phyloP scores from a whole-genome alignment of 2,113 vertebrate genomes.

The Nestor notabilis region DNA sequence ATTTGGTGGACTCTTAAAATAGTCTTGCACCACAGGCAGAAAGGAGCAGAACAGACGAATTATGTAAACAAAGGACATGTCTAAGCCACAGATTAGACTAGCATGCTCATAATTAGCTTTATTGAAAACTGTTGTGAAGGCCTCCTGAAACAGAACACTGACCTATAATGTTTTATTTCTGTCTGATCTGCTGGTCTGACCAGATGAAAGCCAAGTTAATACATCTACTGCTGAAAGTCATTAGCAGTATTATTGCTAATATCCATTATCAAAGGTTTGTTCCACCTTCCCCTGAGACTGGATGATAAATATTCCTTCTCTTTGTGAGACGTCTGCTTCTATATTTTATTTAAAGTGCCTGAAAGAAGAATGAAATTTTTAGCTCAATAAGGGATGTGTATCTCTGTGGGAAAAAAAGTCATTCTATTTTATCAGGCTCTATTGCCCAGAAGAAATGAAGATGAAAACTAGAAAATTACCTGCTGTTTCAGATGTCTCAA shows the following conservation, averaged over 20 bases:
- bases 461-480: not conserved
- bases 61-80: not conserved
- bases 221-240: not conserved
- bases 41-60: fast-evolving
- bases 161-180: not conserved
- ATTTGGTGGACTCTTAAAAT: not conserved
- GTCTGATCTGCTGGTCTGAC: not conserved
- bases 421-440: not conserved
- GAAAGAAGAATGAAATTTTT: not conserved
- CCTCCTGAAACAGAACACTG: not conserved
- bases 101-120: not conserved
- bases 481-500: not conserved
- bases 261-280: not conserved
- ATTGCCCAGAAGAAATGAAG: not conserved
- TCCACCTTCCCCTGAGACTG: not conserved
- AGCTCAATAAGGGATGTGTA: not conserved
- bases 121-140: not conserved
- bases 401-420: not conserved
- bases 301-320: not conserved
- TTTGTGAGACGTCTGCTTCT: not conserved
- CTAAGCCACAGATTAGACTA: not conserved
- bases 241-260: not conserved
- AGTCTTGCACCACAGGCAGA: not conserved
- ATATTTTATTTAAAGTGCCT: not conserved
- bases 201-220: not conserved